Evolutionary conservation across 1,140 invertebrate genomes (phyloP), one percentile per base, ranked within the genome.

Genomic region (Drosophila auraria): DNA sequence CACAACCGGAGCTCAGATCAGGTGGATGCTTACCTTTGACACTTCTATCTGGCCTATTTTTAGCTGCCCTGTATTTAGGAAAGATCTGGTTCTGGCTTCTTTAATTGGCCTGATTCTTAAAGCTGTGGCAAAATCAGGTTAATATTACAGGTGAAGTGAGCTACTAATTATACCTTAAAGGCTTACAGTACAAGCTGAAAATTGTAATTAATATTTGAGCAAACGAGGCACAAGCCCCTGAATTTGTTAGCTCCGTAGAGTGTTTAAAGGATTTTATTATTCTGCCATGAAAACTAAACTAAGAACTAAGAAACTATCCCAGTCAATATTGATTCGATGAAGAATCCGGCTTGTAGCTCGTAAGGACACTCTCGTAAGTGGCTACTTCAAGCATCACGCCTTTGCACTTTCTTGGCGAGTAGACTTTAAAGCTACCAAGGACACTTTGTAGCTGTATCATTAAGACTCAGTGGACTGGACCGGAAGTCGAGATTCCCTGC

Each of bases 401-500:
- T 20, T 20, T 23, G 33, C 40, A 36, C 30, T 45, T 27, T 27
- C 17, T 15, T 27, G 7, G 38, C 33, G 54, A 54, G 49, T 36
- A 20, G 14, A 27, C 33, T 36, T 53, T 23, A 71, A 56, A 25
- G 63, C 63, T n/a, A 40, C 33, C 54, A 56, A 56, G 54, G 54
- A 56, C 68, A 47, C 12, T 56, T 66, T 33, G 14, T 30, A 14
- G 49, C 27, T n/a, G 49, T 47, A 23, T 54, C 50, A 30, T 56
- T 56, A 69, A 49, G 50, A 71, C 38, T 23, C 23, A 23, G 17
- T 70, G 42, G 51, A 71, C 68, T 42, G 49, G 64, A 27, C 42
- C 68, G 68, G 68, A 71, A 61, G 56, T 51, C 23, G 17, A 61
- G 71, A 53, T 74, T 73, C 30, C 45, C 56, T 36, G 44, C 30